phyloP scores from a whole-genome alignment of 1,140 invertebrate species.

The Aphaenogaster ashmeadi region DNA sequence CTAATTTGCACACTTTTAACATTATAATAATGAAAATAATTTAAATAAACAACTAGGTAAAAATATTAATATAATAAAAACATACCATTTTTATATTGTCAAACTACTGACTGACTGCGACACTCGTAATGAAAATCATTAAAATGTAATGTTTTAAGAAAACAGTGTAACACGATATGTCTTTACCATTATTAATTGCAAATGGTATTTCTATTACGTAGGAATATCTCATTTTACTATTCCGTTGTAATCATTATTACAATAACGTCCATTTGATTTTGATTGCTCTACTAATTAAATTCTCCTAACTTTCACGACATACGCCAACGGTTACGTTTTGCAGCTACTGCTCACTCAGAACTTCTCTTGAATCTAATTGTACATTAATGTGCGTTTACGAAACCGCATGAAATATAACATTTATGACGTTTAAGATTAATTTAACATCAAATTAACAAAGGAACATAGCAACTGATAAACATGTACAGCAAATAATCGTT shows the following conservation, averaged over 20 bases:
- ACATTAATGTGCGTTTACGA: slow-evolving; percentile 50
- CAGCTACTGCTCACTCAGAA: slow-evolving; percentile 42
- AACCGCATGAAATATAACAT: slow-evolving; percentile 57
- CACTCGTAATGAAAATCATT: background rate
- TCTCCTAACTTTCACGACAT: slow-evolving; percentile 53
- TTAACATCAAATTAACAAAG: slow-evolving; percentile 43
- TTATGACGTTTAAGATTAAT: slow-evolving; percentile 63
- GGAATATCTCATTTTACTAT: slow-evolving; percentile 19
- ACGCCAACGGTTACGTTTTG: slow-evolving; percentile 54
- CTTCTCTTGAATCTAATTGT: slow-evolving; percentile 59
- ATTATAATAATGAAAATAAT: background rate
- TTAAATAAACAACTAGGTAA: background rate
- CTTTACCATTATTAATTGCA: slow-evolving; percentile 13
- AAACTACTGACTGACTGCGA: background rate
- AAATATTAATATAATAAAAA: slow-evolving; percentile 1
- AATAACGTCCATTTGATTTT: slow-evolving; percentile 54
- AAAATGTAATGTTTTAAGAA: background rate
- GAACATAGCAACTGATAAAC: background rate
- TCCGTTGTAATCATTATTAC: slow-evolving; percentile 39
- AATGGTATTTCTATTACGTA: background rate
- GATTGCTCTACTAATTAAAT: slow-evolving; percentile 55
- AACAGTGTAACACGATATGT: background rate
- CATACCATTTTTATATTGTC: background rate
- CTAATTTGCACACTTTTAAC: background rate
- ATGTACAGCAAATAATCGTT: background rate